phyloP scores from a whole-genome alignment of 1,140 invertebrate genomes.

The Thaumatotibia leucotreta region DNA sequence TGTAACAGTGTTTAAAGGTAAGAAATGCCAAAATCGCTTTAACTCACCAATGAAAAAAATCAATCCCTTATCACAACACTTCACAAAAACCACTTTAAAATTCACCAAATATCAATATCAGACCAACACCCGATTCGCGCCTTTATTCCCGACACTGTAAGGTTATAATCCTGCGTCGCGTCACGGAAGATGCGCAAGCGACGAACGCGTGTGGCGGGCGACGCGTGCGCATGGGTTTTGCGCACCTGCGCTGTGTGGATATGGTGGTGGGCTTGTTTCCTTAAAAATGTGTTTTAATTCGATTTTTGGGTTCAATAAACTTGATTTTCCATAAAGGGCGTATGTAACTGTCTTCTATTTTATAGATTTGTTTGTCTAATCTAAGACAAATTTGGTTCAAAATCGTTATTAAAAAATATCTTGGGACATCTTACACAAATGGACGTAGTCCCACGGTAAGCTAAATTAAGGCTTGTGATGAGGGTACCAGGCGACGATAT shows the following conservation, averaged over 20 bases:
- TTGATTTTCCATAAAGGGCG: not conserved
- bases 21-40: too few species aligned
- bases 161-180: slow-evolving; percentile 25
- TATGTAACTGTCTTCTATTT: too few species aligned
- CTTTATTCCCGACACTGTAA: slow-evolving; percentile 13
- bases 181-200: slow-evolving; percentile 29
- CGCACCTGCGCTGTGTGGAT: slow-evolving; percentile 50
- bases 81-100: not conserved
- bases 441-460: too few species aligned
- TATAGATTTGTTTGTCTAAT: too few species aligned
- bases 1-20: too few species aligned
- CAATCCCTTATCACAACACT: too few species aligned
- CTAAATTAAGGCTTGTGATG: too few species aligned
- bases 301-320: slow-evolving; percentile 4
- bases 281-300: not conserved
- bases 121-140: not conserved
- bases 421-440: too few species aligned
- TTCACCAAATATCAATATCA: not conserved
- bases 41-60: too few species aligned
- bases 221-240: slow-evolving; percentile 46
- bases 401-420: too few species aligned
- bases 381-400: too few species aligned
- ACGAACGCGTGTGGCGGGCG: slow-evolving; percentile 39
- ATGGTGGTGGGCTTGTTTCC: slow-evolving; percentile 15
- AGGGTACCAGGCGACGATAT: too few species aligned